Base-by-base conservation (phyloP, 1,140 invertebrate genomes). In the Lutraria rhynchaena region DNA sequence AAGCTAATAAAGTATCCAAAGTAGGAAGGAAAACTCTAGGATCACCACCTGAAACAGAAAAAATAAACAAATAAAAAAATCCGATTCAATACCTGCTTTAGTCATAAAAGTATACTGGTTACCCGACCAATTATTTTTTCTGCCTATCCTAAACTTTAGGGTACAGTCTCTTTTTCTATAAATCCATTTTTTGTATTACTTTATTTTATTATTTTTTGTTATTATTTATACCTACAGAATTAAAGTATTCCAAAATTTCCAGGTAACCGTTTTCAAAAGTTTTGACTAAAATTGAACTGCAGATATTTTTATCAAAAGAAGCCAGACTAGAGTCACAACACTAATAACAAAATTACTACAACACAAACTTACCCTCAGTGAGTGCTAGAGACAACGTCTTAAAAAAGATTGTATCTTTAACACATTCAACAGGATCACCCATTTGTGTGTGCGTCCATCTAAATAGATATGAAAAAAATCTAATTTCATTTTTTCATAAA, bases 381-480 rank as follows among this genome's bases (percentile, higher is more conserved):
- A 81, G 29, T n/a, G 77, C 67, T 17, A 81, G 65, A 22, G 65
- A 58, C 17, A 81, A 31, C 15, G 77, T 81, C 37, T 81, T 81
- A 33, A 71, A 71, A 57, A 81, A 81, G 31, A 71, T 81, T n/a
- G 77, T 81, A 44, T 81, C 77, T 61, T 31, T 81, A 13, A 81
- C 44, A 51, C 65, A 71, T 15, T 81, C 77, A 22, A 81, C 2
- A 5, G 77, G 77, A 46, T 81, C 77, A 19, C 77, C 77, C 5
- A 57, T 71, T 9, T 65, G 35, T 13, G 35, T 49, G 29, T 63
- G 77, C 24, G 55, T 67, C 77, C 77, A 81, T 17, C 77, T 81
- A 55, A 0, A 81, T n/a, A n/a, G n/a, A n/a, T n/a, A n/a, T n/a
- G 41, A 44, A 51, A 53, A 53, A 0, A 51, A 69, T 1, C 9